A percentile compares a stretch with the other conserved stretches of the same genome.
Conservation (phyloP, 2,797 vertebrate genomes). For the Sebastes matsubarae region DNA sequence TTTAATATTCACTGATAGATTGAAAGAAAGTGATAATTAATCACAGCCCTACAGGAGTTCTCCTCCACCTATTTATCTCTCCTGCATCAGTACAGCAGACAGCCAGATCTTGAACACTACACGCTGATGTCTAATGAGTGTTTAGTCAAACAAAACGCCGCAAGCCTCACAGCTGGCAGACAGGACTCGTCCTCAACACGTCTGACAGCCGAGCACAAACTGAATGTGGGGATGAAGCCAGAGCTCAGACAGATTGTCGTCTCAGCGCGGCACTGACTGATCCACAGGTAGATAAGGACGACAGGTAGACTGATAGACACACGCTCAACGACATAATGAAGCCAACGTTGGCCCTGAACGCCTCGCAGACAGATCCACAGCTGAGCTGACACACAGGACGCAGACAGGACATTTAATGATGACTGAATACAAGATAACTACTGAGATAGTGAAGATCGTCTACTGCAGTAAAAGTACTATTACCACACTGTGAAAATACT, state of each 20-base stretch:
- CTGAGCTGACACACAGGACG: not conserved
- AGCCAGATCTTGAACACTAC: not conserved
- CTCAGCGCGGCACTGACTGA: not conserved
- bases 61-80: not conserved
- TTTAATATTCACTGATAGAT: not conserved
- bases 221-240: slow-evolving; percentile 9
- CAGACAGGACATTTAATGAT: not conserved
- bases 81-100: not conserved
- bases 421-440: not conserved
- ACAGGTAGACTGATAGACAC: slow-evolving; percentile 23
- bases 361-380: not conserved
- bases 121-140: not conserved
- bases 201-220: slow-evolving; percentile 10
- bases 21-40: not conserved
- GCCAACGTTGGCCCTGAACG: slow-evolving; percentile 1
- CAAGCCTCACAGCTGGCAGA: slow-evolving; percentile 14
- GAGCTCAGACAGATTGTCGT: not conserved
- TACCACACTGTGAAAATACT: not conserved
- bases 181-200: not conserved
- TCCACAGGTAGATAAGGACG: slow-evolving; percentile 28
- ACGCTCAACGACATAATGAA: not conserved
- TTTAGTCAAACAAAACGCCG: slow-evolving; percentile 22
- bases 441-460: not conserved
- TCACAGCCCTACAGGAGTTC: not conserved
- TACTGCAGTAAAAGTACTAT: not conserved